A percentile compares a stretch with the other conserved stretches of the same genome.
Conservation (phyloP, 2,113 vertebrate genomes). For the Eurypyga helias region DNA sequence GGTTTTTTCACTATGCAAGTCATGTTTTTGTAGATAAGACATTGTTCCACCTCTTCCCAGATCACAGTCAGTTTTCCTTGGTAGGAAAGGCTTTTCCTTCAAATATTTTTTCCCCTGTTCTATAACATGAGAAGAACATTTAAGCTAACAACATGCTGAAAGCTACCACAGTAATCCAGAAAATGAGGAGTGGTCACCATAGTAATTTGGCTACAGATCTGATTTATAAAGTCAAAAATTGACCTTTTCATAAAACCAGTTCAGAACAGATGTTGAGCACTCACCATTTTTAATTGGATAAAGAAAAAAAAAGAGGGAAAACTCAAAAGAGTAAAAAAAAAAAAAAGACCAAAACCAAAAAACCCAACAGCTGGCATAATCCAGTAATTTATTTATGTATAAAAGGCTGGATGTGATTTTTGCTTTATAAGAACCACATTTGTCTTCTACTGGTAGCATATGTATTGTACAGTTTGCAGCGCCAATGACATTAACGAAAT, state of each 20-base stretch:
- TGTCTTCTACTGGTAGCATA: slow-evolving; percentile 27
- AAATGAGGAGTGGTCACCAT: not conserved
- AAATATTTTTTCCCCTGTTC: not conserved
- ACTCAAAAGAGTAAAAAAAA: not conserved
- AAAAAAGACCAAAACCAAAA: not conserved
- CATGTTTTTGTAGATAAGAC: not conserved
- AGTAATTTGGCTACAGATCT: not conserved
- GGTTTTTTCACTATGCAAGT: not conserved
- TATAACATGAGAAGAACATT: not conserved
- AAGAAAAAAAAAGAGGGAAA: not conserved
- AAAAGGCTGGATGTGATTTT: not conserved
- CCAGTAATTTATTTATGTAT: not conserved
- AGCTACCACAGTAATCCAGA: not conserved
- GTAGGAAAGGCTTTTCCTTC: not conserved
- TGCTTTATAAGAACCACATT: not conserved
- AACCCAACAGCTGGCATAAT: not conserved
- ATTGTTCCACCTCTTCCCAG: not conserved
- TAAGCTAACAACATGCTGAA: not conserved
- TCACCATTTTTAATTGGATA: not conserved
- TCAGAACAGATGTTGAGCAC: not conserved
- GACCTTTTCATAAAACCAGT: not conserved
- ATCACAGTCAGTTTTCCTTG: not conserved
- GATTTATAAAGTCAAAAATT: not conserved
- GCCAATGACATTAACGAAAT: slow-evolving; percentile 7
- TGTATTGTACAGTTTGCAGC: not conserved